Evolutionary conservation across 2,888 invertebrate genomes (phyloP).

Genomic region (Phrixothrix hirtus): DNA sequence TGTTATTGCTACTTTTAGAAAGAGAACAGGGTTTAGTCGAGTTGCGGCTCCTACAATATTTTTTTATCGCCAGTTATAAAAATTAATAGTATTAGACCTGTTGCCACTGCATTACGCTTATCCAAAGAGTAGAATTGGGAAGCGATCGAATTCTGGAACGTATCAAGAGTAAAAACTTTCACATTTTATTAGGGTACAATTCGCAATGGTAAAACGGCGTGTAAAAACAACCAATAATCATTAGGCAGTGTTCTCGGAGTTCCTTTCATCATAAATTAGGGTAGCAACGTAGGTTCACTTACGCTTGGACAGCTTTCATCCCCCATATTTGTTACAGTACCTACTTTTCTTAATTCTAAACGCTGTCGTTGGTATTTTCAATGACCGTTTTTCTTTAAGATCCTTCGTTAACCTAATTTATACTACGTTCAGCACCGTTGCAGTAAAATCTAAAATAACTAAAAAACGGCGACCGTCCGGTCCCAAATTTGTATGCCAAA

Average conservation of each 20-base stretch:
- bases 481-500: too few species aligned
- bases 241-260: slow-evolving; percentile 23
- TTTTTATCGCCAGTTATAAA: background rate
- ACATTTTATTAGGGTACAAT: slow-evolving; percentile 8
- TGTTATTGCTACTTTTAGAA: slow-evolving; percentile 34
- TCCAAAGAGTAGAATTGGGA: background rate
- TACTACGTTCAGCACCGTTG: too few species aligned
- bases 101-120: too few species aligned
- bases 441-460: too few species aligned
- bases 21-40: slow-evolving; percentile 15
- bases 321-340: slow-evolving; percentile 15
- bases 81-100: background rate
- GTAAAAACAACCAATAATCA: slow-evolving; percentile 32
- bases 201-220: slow-evolving; percentile 21
- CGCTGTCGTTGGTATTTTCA: too few species aligned
- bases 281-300: slow-evolving; percentile 25
- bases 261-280: slow-evolving; percentile 27
- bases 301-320: slow-evolving; percentile 26
- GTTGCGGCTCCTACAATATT: background rate
- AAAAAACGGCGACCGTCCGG: too few species aligned
- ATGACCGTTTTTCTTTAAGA: too few species aligned
- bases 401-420: too few species aligned
- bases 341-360: too few species aligned
- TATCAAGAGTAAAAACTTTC: slow-evolving; percentile 3
- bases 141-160: slow-evolving; percentile 4